Evolutionary conservation across 2,797 vertebrate species (phyloP).

Genomic region (Allobates femoralis): DNA sequence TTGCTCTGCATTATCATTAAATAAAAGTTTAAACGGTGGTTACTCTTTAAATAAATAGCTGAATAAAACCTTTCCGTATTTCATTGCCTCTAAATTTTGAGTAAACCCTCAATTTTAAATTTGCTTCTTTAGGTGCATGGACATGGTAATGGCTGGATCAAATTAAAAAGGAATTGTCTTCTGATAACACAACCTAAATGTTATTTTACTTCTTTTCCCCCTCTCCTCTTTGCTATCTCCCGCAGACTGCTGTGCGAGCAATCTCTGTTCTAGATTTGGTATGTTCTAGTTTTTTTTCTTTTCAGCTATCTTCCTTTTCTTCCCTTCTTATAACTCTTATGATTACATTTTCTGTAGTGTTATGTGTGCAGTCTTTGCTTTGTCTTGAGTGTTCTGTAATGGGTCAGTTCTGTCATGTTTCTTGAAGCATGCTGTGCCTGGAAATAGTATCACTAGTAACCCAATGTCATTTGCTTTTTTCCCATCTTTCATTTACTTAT

Average conservation of each 20-base stretch:
- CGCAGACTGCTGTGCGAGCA: conserved; percentile 99
- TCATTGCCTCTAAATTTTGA: conserved; percentile 38
- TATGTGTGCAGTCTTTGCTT: conserved; percentile 55
- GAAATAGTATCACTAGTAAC: conserved; percentile 52
- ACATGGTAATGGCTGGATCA: conserved; percentile 63
- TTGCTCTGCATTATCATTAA: no score
- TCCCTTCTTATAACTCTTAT: conserved; percentile 3
- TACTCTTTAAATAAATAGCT: background rate
- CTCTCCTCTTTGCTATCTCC: conserved; percentile 82
- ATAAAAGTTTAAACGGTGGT: no score
- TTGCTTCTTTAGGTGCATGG: conserved; percentile 56
- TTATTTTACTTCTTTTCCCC: conserved; percentile 76
- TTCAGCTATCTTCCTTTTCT: conserved; percentile 68
- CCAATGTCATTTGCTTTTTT: conserved; percentile 39
- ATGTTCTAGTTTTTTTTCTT: conserved; percentile 88
- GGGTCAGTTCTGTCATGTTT: conserved; percentile 31
- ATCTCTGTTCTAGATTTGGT: conserved; percentile 99
- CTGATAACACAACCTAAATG: conserved; percentile 68
- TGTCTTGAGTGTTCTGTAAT: conserved; percentile 51
- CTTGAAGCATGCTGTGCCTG: conserved; percentile 57
- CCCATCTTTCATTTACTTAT: conserved; percentile 40
- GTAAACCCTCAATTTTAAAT: conserved; percentile 49
- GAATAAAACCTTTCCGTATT: background rate
- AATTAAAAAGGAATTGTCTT: conserved; percentile 67
- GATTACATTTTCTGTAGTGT: conserved; percentile 45